Evolutionary conservation across 2,797 vertebrate species (phyloP), one percentile per base, ranked within the genome.

Genomic region (Phataginus tricuspis): DNA sequence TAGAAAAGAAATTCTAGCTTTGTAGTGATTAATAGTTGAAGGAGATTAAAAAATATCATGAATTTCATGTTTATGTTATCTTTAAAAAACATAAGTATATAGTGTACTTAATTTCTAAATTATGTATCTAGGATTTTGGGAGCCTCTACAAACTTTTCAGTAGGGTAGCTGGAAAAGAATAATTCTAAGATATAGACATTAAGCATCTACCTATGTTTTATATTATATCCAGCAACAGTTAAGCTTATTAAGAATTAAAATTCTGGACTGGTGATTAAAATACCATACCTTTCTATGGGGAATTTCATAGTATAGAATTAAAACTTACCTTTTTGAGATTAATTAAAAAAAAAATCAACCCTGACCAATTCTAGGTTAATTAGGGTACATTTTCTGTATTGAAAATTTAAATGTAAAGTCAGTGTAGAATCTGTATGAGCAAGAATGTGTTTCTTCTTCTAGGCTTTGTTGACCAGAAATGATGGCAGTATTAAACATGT

Each of bases 201-300:
- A 96, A 29, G 39, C 9, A 61, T 27, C 2, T 85, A 45, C 4
- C 53, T 92, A 10, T 86, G 31, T 90, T 92, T 87, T 84, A 80
- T 93, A 39, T 79, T 80, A 5, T 74, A 68, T 91, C 34, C 12
- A 95, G 19, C 31, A 96, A 72, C 13, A 77, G 31, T 82, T n/a
- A 90, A 75, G 21, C 39, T 87, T 95, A n/a, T 78, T 45, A 92
- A 86, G 19, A 96, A 91, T 87, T 90, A 90, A 95, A 94, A 79
- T 95, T 97, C 71, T 90, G 16, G 27, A 1, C 91, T 91, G 45
- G 59, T 95, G 45, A 90, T 91, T 96, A 95, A 95, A 94, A 61
- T 91, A 91, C 21, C 16, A 68, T 55, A 68, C 7, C 68, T 83
- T 96, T 92, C 49, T 89, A 59, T 31, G 68, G 83, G 86, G 45